Evolutionary conservation across 2,113 vertebrate species (phyloP).

Genomic region (Scomber colias): DNA sequence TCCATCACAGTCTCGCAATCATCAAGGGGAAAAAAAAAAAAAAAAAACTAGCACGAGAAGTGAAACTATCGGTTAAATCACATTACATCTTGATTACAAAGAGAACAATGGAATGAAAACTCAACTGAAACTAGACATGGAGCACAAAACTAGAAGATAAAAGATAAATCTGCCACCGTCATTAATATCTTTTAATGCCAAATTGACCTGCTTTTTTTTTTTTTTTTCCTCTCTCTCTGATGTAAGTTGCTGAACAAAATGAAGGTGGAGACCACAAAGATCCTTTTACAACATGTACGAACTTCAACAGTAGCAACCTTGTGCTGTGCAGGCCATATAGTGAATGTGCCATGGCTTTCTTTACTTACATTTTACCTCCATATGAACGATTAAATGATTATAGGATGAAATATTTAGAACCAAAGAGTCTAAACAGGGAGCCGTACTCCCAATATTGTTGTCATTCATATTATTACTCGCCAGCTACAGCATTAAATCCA

Average conservation of each 20-base stretch:
- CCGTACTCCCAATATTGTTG: neutral
- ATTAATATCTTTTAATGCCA: neutral
- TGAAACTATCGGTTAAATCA: too few species aligned
- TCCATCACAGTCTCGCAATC: too few species aligned
- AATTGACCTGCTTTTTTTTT: neutral
- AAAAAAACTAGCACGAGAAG: too few species aligned
- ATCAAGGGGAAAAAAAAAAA: too few species aligned
- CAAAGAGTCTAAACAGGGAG: neutral
- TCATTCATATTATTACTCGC: conserved; percentile 3
- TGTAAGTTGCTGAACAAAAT: neutral
- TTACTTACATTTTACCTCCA: neutral
- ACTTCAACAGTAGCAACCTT: neutral
- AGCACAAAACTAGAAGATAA: neutral
- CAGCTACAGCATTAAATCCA: conserved; percentile 1
- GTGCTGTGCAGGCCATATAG: neutral
- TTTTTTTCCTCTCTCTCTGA: too few species aligned
- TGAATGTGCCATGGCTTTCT: neutral
- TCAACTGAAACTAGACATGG: neutral
- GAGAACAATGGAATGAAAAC: too few species aligned
- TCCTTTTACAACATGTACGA: too few species aligned
- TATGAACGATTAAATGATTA: conserved; percentile 12
- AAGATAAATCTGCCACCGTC: too few species aligned
- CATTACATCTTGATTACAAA: neutral
- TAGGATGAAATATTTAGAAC: too few species aligned
- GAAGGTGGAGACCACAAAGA: neutral